phyloP scores from a whole-genome alignment of 2,797 vertebrate genomes.

The Liasis olivaceus region DNA sequence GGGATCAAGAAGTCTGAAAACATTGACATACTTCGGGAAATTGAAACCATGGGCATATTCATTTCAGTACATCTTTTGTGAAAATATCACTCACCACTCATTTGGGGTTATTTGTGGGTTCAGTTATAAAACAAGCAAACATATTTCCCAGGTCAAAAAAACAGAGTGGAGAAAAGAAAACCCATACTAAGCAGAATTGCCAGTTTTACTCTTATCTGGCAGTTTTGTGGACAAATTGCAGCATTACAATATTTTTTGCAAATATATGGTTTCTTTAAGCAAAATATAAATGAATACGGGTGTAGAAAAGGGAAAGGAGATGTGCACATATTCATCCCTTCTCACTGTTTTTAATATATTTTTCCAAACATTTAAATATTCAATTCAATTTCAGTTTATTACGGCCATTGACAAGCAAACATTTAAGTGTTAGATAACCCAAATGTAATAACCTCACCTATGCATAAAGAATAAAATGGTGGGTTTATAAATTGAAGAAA shows the following conservation, averaged over 20 bases:
- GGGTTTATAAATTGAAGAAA: neutral
- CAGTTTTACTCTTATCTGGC: neutral
- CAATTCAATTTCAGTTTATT: neutral
- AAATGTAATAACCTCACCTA: neutral
- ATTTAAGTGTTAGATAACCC: neutral
- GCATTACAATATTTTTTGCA: conserved; percentile 1
- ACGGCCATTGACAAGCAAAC: neutral
- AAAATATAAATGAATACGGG: neutral
- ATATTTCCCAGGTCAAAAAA: conserved; percentile 14
- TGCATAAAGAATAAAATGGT: neutral
- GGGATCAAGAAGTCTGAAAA: conserved; percentile 67
- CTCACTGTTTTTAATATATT: conserved; percentile 6
- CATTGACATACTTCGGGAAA: conserved; percentile 59
- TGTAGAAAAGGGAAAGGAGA: neutral
- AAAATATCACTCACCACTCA: conserved; percentile 42
- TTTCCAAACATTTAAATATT: neutral
- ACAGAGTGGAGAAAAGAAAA: neutral
- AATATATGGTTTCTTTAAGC: neutral
- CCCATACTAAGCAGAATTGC: neutral
- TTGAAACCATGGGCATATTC: conserved; percentile 71
- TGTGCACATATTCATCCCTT: neutral
- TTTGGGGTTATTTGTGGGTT: conserved; percentile 27
- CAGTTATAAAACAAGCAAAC: conserved; percentile 31
- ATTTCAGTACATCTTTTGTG: conserved; percentile 57
- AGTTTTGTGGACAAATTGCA: conserved; percentile 17